A percentile compares a stretch with the other conserved stretches of the same genome.
These are phyloP conservation scores for Salmo trutta DNA, from an alignment of 2,797 vertebrate species.

Conservation along the genomic window DNA sequence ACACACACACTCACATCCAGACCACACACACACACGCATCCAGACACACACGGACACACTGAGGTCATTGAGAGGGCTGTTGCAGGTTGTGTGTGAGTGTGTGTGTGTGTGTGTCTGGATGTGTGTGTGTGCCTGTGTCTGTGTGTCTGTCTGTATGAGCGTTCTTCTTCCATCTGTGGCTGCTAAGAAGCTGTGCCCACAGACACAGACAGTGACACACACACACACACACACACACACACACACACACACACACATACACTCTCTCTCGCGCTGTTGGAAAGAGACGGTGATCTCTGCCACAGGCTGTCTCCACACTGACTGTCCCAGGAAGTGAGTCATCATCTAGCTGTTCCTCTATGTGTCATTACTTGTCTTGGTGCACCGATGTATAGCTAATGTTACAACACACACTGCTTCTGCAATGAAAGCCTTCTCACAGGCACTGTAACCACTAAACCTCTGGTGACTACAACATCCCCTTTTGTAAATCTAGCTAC, in stretches of 20 bases:
- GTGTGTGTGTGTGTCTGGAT: too few relatives aligned
- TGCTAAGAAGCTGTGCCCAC: background rate
- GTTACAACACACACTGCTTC: constrained; percentile 9
- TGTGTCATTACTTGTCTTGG: background rate
- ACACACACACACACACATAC: too few relatives aligned
- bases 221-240: background rate
- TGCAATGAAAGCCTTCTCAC: background rate
- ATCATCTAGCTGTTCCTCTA: constrained; percentile 12
- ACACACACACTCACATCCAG: background rate
- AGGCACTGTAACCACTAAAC: background rate
- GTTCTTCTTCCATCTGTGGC: too few relatives aligned
- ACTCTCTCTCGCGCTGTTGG: background rate
- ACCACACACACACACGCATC: background rate
- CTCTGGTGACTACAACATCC: background rate
- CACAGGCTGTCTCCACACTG: background rate
- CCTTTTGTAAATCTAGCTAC: background rate
- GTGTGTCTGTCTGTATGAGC: too few relatives aligned
- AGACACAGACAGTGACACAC: background rate
- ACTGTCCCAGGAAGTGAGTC: constrained; percentile 29
- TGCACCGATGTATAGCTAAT: constrained; percentile 7
- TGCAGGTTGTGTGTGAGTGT: too few relatives aligned
- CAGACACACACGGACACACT: too few relatives aligned
- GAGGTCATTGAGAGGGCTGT: too few relatives aligned
- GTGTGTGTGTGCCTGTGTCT: too few relatives aligned
- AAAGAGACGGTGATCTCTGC: background rate